A percentile compares a stretch with the other conserved stretches of the same genome.
These are phyloP conservation scores for Camponotus fellah DNA, from an alignment of 2,888 invertebrate genomes.

Conservation along the genomic window DNA sequence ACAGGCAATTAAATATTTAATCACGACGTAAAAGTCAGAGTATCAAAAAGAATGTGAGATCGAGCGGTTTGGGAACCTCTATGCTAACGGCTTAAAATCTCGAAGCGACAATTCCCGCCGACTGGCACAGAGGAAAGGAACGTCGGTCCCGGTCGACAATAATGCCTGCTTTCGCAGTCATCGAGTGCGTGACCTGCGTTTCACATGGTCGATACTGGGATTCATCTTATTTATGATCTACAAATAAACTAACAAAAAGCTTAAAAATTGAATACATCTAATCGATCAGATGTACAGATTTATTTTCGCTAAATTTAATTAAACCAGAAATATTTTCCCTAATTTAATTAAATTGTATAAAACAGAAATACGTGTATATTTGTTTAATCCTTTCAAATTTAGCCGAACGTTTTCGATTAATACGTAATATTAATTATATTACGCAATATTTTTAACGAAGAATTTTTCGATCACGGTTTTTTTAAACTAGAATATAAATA, in stretches of 20 bases:
- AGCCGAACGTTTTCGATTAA: neutral
- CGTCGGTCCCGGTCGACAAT: constrained; percentile 32
- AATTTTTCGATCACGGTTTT: neutral
- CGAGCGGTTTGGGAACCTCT: constrained; percentile 45
- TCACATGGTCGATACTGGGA: constrained; percentile 31
- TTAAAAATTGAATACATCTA: neutral
- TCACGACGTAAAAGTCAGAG: neutral
- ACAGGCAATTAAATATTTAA: neutral
- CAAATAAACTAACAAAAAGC: constrained; percentile 21
- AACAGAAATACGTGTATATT: neutral
- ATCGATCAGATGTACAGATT: constrained; percentile 5
- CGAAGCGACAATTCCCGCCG: constrained; percentile 36
- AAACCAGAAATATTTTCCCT: neutral
- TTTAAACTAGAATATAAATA: neutral
- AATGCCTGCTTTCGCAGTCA: constrained; percentile 42
- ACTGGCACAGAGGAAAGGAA: constrained; percentile 28
- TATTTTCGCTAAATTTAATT: neutral
- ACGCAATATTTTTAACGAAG: neutral
- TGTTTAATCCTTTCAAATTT: neutral
- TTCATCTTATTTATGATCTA: neutral
- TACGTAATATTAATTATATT: neutral
- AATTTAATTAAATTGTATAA: neutral
- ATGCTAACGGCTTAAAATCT: constrained; percentile 39
- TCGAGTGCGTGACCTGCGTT: constrained; percentile 51
- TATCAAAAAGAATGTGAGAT: neutral